These are phyloP conservation scores for Corapipo altera DNA, from an alignment of 2,113 vertebrate species.

Conservation along the genomic window DNA sequence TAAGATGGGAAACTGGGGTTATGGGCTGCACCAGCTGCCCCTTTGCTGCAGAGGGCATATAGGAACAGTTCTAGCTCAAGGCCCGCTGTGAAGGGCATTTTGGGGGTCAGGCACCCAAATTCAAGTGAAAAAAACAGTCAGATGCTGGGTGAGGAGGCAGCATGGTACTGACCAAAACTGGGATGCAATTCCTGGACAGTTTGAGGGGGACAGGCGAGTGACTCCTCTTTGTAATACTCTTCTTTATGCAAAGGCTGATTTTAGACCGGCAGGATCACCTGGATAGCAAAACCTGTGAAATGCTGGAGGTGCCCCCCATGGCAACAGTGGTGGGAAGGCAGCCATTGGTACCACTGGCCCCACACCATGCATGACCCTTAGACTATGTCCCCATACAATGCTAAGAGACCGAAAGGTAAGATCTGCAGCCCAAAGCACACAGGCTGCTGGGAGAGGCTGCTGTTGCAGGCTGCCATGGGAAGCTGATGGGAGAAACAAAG, in stretches of 20 bases:
- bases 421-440: not conserved
- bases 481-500: not conserved
- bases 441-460: not conserved
- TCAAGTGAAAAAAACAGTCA: not conserved
- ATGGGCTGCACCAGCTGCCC: not conserved
- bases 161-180: not conserved
- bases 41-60: not conserved
- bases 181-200: not conserved
- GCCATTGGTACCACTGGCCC: not conserved
- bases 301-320: not conserved
- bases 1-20: not conserved
- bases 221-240: not conserved
- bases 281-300: not conserved
- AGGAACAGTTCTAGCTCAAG: not conserved
- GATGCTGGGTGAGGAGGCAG: not conserved
- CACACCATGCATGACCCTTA: accelerated
- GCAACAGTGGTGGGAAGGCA: not conserved
- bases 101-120: not conserved
- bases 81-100: not conserved
- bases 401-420: not conserved
- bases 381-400: accelerated
- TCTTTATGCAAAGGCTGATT: not conserved
- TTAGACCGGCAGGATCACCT: not conserved
- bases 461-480: not conserved
- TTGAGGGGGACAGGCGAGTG: not conserved